Evolutionary conservation across 2,113 vertebrate species (phyloP), one percentile per base, ranked within the genome.

Genomic region (Zapornia atra): DNA sequence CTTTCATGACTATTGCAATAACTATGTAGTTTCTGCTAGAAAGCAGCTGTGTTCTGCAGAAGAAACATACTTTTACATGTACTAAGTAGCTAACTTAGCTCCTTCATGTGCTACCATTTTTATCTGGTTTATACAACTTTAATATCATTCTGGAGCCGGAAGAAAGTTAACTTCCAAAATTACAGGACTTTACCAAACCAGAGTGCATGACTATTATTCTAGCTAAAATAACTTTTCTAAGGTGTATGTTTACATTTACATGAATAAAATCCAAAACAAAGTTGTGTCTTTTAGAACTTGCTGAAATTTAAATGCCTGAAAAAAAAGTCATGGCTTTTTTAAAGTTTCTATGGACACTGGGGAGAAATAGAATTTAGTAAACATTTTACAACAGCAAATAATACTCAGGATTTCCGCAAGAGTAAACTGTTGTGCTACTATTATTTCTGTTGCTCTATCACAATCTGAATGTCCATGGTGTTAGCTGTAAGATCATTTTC

Each of bases 51-150:
- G 6, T 29, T 76, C 29, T 68, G 75, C 17, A 79, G 75, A 46
- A 44, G 20, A 51, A 77, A 59, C 1, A 2, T 11, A 46, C n/a
- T 36, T 57, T 42, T 20, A 25, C 16, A 7, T 0, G 0, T 9
- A 36, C 22, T 24, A 71, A 71, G 76, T 2, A 54, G 12, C 9
- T 20, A 48, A 59, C 42, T 83, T 18, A 31, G 50, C 29, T 90
- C 33, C 38, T 72, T 21, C 60, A 17, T 28, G 25, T 38, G n/a
- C 36, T 60, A 25, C 46, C 78, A 3, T 10, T 76, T 83, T 66
- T 66, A n/a, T 25, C 44, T 72, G 24, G 20, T 76, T 77, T 34
- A 61, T 21, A 50, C 48, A 71, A 57, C 61, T 34, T 19, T 65
- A 53, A 25, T 70, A 57, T 66, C 31, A 64, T 91, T 77, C 44